Evolutionary conservation across 2,888 invertebrate species (phyloP).

Genomic region (Ctenicera cuprea): DNA sequence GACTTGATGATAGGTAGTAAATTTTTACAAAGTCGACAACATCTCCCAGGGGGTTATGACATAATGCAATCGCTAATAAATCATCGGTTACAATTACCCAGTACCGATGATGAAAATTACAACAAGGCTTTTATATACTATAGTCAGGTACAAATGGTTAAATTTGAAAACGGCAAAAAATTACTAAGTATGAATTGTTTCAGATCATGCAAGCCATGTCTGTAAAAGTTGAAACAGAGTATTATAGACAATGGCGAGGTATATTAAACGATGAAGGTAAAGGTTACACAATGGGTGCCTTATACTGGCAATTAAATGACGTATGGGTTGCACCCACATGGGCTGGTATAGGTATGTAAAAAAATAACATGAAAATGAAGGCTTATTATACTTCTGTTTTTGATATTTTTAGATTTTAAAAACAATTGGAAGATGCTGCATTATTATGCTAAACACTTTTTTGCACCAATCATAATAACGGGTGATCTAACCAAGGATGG

Average conservation of each 20-base stretch:
- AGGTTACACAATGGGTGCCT: conserved; percentile 93
- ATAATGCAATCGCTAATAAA: conserved; percentile 78
- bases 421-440: conserved; percentile 78
- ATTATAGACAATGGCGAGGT: conserved; percentile 80
- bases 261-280: conserved; percentile 73
- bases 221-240: conserved; percentile 89
- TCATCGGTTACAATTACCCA: conserved; percentile 79
- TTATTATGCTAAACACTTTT: conserved; percentile 90
- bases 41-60: conserved; percentile 84
- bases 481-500: conserved; percentile 71
- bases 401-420: conserved; percentile 64
- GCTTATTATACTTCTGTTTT: neutral
- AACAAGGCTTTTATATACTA: conserved; percentile 85
- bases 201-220: conserved; percentile 92
- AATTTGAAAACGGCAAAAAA: neutral
- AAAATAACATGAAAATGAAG: neutral
- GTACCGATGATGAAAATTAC: conserved; percentile 73
- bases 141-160: conserved; percentile 89
- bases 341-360: conserved; percentile 87
- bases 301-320: conserved; percentile 99
- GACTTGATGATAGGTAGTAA: conserved; percentile 76
- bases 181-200: conserved; percentile 51
- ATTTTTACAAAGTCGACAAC: conserved; percentile 88
- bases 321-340: conserved; percentile 98
- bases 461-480: conserved; percentile 84